These are phyloP conservation scores for Malaclemys terrapin DNA, from an alignment of 2,113 vertebrate genomes.

Conservation along the genomic window DNA sequence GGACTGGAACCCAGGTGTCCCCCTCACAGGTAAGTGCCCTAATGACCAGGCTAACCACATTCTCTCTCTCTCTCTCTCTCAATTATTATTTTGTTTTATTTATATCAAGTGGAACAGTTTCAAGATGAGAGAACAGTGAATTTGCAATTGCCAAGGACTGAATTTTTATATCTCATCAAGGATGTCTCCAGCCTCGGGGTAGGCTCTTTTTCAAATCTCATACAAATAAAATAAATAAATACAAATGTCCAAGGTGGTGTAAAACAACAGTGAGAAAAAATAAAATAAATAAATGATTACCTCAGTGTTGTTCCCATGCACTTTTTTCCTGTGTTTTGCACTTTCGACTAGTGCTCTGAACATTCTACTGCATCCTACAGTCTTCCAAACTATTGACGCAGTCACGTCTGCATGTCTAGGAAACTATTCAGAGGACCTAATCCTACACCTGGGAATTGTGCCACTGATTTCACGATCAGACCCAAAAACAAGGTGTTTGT, in stretches of 20 bases:
- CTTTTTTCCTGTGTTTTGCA: not conserved
- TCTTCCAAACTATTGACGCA: not conserved
- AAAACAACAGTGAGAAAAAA: not conserved
- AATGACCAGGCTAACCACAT: not conserved
- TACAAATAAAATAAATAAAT: conserved; percentile 10
- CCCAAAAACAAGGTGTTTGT: not conserved
- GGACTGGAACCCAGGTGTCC: too few species aligned
- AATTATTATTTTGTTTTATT: not conserved
- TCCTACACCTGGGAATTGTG: not conserved
- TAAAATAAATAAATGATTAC: not conserved
- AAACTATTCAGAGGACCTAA: not conserved
- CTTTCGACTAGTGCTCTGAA: not conserved
- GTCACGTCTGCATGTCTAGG: not conserved
- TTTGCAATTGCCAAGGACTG: not conserved
- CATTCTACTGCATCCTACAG: not conserved
- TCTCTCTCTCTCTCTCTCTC: not conserved
- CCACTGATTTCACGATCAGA: conserved; percentile 1
- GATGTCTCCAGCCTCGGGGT: not conserved
- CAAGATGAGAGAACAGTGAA: not conserved
- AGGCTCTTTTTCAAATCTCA: not conserved
- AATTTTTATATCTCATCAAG: not conserved
- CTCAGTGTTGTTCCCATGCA: not conserved
- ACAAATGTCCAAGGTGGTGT: not conserved
- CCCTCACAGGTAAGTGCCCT: not conserved
- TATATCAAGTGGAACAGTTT: not conserved